phyloP scores from a whole-genome alignment of 1,140 invertebrate genomes.

The Venturia canescens region DNA sequence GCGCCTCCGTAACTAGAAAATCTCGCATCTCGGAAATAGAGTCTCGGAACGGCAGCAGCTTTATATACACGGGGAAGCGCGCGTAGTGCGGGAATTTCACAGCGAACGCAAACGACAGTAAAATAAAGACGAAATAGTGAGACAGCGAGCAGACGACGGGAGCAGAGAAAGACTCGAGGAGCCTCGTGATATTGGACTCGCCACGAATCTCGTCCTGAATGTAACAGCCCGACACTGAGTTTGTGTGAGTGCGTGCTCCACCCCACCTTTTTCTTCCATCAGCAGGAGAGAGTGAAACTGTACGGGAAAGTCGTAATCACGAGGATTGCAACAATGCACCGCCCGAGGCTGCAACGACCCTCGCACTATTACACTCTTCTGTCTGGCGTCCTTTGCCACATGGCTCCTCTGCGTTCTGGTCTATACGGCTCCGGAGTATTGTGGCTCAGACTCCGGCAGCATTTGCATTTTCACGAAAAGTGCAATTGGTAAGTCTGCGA shows the following conservation, averaged over 20 bases:
- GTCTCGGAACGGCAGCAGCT: neutral
- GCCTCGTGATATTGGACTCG: constrained; percentile 7
- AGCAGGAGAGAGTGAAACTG: constrained; percentile 45
- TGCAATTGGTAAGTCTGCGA: neutral
- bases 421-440: neutral
- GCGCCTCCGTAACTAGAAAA: neutral
- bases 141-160: neutral
- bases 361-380: constrained; percentile 45
- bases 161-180: neutral
- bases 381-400: constrained; percentile 42
- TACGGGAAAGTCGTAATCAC: constrained; percentile 62
- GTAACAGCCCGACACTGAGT: constrained; percentile 5
- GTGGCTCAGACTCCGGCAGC: neutral
- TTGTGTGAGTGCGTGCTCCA: neutral
- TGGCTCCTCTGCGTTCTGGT: constrained; percentile 6
- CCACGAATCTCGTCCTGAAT: neutral
- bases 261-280: neutral
- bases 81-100: neutral
- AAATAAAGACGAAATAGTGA: constrained; percentile 3
- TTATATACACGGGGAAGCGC: neutral
- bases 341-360: constrained; percentile 53
- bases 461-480: neutral
- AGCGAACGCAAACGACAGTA: neutral
- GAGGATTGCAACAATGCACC: constrained; percentile 63
- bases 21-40: neutral